Percentiles rank a stretch among this genome's conserved stretches.
Evolutionary conservation across 1,140 invertebrate genomes (phyloP).

Genomic region (Formica selysi): DNA sequence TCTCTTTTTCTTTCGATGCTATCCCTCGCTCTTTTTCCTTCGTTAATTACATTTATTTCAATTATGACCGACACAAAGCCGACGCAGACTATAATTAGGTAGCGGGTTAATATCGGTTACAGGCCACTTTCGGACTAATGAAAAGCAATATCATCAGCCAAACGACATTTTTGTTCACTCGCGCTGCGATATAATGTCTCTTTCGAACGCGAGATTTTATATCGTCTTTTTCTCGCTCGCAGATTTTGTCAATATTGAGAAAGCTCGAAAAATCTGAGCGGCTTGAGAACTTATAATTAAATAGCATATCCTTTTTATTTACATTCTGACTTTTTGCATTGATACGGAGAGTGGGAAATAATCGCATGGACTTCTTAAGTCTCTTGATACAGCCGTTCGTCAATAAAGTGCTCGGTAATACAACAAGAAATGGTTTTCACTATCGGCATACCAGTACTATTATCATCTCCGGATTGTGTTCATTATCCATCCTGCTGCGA

Average conservation of each 20-base stretch:
- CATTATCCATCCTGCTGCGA: conserved; percentile 1
- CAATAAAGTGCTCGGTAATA: background rate
- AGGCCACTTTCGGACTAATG: conserved; percentile 64
- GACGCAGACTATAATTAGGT: conserved; percentile 63
- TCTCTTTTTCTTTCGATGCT: conserved; percentile 21
- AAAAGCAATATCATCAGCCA: conserved; percentile 51
- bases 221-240: background rate
- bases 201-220: background rate
- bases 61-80: conserved; percentile 66
- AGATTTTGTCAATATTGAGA: background rate
- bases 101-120: conserved; percentile 67
- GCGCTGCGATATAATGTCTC: background rate
- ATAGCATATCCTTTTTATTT: background rate
- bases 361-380: background rate
- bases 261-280: background rate
- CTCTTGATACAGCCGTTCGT: background rate
- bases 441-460: background rate
- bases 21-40: conserved; percentile 26
- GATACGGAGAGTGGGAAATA: background rate
- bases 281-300: background rate
- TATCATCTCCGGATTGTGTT: background rate
- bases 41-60: conserved; percentile 73
- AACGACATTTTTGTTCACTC: background rate
- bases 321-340: background rate
- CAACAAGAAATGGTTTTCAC: background rate